Evolutionary conservation across 2,797 vertebrate genomes (phyloP), one percentile per base, ranked within the genome.

Genomic region (Knipowitschia caucasica): DNA sequence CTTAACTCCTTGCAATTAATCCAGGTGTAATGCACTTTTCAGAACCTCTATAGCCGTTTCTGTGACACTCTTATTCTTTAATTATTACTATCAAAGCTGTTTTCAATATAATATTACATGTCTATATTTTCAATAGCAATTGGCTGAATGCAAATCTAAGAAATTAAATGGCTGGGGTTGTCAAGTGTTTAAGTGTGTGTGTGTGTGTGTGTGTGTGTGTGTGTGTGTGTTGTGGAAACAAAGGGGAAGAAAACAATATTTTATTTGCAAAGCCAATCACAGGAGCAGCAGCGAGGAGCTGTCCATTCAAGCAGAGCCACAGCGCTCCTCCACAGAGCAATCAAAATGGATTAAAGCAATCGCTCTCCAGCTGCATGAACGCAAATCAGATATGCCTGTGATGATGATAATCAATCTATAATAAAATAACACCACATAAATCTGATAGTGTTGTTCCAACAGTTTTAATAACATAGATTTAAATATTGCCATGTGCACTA

Each of bases 391-490:
- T 78, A 83, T 73, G 81, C 75, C 78, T 67, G 77, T 80, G 78
- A 86, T 85, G 76, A 83, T 85, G 82, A 80, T 85, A 86, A 89
- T 88, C 86, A 88, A 89, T 89, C 84, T 73, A 86, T 87, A 86
- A 87, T 88, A 86, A 84, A 86, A 86, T 84, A 87, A 87, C 83
- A 73, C 72, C 82, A 84, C 85, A 88, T 86, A 82, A 89, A 88
- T 89, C 84, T 87, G 74, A 89, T 87, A 82, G 83, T 89, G 87
- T 88, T 89, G 87, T 89, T 86, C 74, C 76, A 86, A 89, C 84
- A 88, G 66, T 89, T 90, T 89, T 89, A 88, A 88, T 87, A 88
- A 85, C 86, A 81, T 73, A 84, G 82, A 89, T 89, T 88, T 90
- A 81, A 89, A 89, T 89, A 88, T 87, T 86, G 87, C 81, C 81